phyloP scores from a whole-genome alignment of 2,888 invertebrate species.

The Spilarctia lutea region DNA sequence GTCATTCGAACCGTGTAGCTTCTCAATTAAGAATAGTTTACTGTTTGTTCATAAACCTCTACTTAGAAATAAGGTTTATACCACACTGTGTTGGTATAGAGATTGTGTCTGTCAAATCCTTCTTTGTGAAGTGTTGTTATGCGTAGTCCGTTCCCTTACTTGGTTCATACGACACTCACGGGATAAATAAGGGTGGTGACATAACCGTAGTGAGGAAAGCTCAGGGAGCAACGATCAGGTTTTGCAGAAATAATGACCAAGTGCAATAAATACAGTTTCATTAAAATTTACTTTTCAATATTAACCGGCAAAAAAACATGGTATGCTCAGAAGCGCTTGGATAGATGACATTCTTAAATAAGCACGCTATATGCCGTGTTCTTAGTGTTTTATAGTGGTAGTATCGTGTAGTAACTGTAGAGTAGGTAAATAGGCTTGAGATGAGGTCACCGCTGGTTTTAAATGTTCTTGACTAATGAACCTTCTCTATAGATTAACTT shows the following conservation, averaged over 20 bases:
- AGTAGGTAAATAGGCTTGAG: neutral
- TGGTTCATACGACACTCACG: too few species aligned
- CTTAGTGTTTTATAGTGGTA: neutral
- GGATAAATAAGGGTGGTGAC: too few species aligned
- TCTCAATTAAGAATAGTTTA: too few species aligned
- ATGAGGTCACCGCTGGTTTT: neutral
- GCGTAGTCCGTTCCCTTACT: too few species aligned
- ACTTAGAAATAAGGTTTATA: too few species aligned
- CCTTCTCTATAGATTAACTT: neutral
- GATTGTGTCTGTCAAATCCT: too few species aligned
- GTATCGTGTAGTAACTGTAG: neutral
- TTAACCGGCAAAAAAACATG: neutral
- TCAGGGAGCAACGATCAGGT: neutral
- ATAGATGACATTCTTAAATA: constrained; percentile 2
- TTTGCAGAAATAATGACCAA: neutral
- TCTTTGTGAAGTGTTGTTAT: neutral
- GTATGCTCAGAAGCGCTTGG: neutral
- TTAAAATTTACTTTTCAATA: neutral
- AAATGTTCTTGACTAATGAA: neutral
- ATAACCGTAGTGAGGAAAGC: neutral
- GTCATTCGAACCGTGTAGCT: too few species aligned
- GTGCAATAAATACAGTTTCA: neutral
- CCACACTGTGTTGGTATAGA: too few species aligned
- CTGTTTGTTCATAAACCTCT: too few species aligned
- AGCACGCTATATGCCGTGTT: constrained; percentile 2